Evolutionary conservation across 2,797 vertebrate species (phyloP).

Genomic region (Rhabdomys pumilio): DNA sequence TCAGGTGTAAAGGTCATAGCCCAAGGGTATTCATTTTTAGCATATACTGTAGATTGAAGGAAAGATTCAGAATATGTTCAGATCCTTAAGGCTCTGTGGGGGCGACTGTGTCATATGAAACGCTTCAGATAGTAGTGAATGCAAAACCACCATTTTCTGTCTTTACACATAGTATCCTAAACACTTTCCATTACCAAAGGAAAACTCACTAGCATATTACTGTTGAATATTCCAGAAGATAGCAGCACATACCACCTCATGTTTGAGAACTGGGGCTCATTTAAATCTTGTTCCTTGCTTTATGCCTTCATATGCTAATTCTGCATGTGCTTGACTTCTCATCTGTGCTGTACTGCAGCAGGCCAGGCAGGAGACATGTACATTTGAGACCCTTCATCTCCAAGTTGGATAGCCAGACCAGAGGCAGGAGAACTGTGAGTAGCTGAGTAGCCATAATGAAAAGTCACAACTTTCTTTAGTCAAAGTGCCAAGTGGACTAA

Average conservation of each 20-base stretch:
- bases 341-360: background rate
- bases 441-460: conserved; percentile 54
- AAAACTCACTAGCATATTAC: background rate
- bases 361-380: conserved; percentile 15
- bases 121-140: background rate
- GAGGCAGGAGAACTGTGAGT: background rate
- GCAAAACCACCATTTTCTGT: conserved; percentile 47
- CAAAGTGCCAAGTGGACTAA: conserved; percentile 67
- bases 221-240: conserved; percentile 1
- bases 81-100: background rate
- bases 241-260: conserved; percentile 1
- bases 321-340: conserved; percentile 11
- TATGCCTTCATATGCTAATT: conserved; percentile 25
- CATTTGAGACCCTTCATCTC: background rate
- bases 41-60: background rate
- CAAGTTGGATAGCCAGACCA: background rate
- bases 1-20: background rate
- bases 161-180: conserved; percentile 37
- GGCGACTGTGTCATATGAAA: background rate
- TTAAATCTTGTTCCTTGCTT: conserved; percentile 29
- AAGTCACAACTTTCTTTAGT: conserved; percentile 48
- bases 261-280: conserved; percentile 39
- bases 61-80: conserved; percentile 38
- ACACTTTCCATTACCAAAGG: conserved; percentile 16
- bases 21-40: conserved; percentile 3